Evolutionary conservation across 1,140 invertebrate genomes (phyloP), one percentile per base, ranked within the genome.

Genomic region (Anastrepha ludens): DNA sequence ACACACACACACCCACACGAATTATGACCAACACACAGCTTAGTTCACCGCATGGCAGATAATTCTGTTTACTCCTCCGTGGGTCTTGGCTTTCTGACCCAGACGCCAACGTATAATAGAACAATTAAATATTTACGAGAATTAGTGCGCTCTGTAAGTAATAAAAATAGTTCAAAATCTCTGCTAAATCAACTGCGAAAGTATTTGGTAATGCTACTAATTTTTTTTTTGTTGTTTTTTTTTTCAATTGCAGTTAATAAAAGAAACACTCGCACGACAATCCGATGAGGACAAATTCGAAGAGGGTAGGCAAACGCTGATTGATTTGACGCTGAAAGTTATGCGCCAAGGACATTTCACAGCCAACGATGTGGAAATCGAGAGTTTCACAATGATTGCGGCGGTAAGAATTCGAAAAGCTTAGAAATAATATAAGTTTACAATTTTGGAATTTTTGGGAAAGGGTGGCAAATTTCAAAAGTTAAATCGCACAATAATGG

Each of bases 381-480:
- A 81, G 47, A n/a, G 74, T 55, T 81, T 81, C 8, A 81, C 74
- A 55, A 81, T 81, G 74, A 58, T 81, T 29, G 74, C 74, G 11
- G 74, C 74, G 74, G 74, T 81, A 81, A 81, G 20, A 55, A 58
- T 29, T 58, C 1, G 8, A 62, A 62, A 17, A 62, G 29, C 29
- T 29, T 29, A 29, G 29, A 29, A 29, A 29, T 29, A 29, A 0
- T 29, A 29, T 29, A 29, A 29, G 29, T 29, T 29, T 29, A 29
- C 29, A 29, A 29, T 29, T 29, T 29, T 29, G 29, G 29, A 29
- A 29, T 29, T 29, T 29, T 29, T 29, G 29, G 29, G 29, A 29
- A 29, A 29, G 29, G 29, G 29, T 29, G 29, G 0, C 29, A 1
- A 29, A 29, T 29, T 29, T 29, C 29, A 1, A 1, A 29, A 29